Evolutionary conservation across 1,140 invertebrate species (phyloP).

Genomic region (Brachystomella parvula): DNA sequence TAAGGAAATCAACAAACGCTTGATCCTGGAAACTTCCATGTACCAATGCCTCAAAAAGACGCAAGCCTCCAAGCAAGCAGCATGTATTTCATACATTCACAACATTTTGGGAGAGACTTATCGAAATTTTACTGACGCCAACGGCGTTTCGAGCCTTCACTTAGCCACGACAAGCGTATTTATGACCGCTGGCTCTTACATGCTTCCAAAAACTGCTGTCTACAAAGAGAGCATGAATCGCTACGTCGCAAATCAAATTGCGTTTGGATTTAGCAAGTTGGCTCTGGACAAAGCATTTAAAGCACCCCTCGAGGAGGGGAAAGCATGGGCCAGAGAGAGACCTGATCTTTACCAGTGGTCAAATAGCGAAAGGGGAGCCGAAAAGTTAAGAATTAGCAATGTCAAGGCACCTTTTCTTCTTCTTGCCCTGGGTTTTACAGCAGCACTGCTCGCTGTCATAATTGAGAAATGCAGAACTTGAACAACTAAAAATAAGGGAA

Average conservation of each 20-base stretch:
- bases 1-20: not conserved
- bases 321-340: not conserved
- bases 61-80: not conserved
- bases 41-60: not conserved
- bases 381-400: not conserved
- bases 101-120: not conserved
- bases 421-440: not conserved
- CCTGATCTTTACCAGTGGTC: not conserved
- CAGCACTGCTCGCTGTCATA: not conserved
- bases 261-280: not conserved
- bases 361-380: not conserved
- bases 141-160: not conserved
- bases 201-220: conserved; percentile 1
- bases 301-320: not conserved
- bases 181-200: conserved; percentile 8
- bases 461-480: too few species aligned
- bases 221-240: not conserved
- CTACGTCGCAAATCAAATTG: not conserved
- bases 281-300: not conserved
- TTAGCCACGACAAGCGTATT: not conserved
- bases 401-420: not conserved
- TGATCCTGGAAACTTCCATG: not conserved
- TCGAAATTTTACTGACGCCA: conserved; percentile 2
- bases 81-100: conserved; percentile 1
- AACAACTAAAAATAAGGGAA: too few species aligned